Conservation (phyloP, 2,797 vertebrate genomes). For the Anas acuta region DNA sequence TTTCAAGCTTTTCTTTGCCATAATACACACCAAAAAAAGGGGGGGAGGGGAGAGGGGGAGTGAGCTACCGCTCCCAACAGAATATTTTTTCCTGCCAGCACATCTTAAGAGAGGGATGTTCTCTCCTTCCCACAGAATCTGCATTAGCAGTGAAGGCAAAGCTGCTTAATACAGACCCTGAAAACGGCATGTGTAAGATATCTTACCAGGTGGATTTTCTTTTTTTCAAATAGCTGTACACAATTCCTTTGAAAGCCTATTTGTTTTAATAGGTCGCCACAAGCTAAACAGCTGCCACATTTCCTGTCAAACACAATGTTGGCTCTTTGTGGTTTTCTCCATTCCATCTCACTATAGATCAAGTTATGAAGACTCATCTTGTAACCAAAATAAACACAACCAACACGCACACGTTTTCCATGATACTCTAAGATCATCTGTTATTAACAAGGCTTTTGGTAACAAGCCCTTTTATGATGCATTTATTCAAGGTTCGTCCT, state of each 20-base stretch:
- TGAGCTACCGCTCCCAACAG: not conserved
- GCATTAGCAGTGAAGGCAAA: not conserved
- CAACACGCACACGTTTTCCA: not conserved
- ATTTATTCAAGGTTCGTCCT: conserved; percentile 71
- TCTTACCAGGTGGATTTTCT: not conserved
- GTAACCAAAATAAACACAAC: conserved; percentile 9
- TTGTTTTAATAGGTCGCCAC: not conserved
- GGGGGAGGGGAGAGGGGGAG: not conserved
- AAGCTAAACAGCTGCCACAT: not conserved
- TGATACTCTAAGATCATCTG: conserved; percentile 27
- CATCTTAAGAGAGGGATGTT: not conserved
- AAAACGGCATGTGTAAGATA: not conserved
- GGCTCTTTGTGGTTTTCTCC: not conserved
- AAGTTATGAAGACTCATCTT: not conserved
- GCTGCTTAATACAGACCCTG: not conserved
- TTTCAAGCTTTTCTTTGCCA: not conserved
- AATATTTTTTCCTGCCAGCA: not conserved
- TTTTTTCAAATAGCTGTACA: not conserved
- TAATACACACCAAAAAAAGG: not conserved
- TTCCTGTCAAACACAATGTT: not conserved
- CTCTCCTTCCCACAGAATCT: not conserved
- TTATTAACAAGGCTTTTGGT: conserved; percentile 59
- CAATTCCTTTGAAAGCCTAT: not conserved
- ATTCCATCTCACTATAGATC: not conserved
- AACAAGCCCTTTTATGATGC: conserved; percentile 62